A percentile compares a stretch with the other conserved stretches of the same genome.
phyloP scores from a whole-genome alignment of 2,888 invertebrate species.

The Liodrosophila aerea region DNA sequence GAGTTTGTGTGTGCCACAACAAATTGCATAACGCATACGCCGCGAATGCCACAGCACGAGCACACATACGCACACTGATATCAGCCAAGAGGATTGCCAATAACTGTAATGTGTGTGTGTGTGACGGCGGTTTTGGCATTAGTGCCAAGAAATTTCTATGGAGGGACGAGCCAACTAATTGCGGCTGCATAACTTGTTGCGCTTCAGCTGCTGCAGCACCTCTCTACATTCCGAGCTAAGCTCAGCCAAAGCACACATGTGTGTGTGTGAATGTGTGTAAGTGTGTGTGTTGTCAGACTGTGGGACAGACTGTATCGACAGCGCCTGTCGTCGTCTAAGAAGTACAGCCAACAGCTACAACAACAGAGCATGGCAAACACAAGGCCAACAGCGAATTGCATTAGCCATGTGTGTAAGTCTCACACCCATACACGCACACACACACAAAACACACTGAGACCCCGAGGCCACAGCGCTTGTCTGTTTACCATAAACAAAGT shows the following conservation, averaged over 20 bases:
- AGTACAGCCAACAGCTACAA: constrained; percentile 49
- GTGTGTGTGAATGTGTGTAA: constrained; percentile 28
- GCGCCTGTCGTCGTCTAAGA: constrained; percentile 61
- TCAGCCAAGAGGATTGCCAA: constrained; percentile 30
- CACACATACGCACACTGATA: constrained; percentile 21
- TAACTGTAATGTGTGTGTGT: constrained; percentile 5
- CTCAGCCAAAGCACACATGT: constrained; percentile 17
- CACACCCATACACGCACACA: no score
- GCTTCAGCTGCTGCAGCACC: constrained; percentile 32
- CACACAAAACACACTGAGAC: no score
- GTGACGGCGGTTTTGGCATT: constrained; percentile 72
- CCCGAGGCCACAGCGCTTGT: constrained; percentile 61
- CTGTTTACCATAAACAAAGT: constrained; percentile 74
- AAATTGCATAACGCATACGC: constrained; percentile 54
- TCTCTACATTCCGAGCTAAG: constrained; percentile 35
- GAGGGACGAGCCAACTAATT: constrained; percentile 69
- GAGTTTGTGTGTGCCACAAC: constrained; percentile 45
- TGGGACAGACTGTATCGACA: constrained; percentile 27
- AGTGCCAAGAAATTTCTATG: constrained; percentile 72
- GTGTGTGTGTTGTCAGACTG: constrained; percentile 45
- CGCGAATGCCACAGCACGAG: constrained; percentile 17
- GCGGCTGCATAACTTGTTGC: constrained; percentile 74
- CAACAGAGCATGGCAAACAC: constrained; percentile 26
- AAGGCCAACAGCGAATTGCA: constrained; percentile 63
- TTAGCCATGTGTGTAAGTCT: constrained; percentile 30